Conservation (phyloP, 2,113 vertebrate species). For the Odocoileus hemionus region DNA sequence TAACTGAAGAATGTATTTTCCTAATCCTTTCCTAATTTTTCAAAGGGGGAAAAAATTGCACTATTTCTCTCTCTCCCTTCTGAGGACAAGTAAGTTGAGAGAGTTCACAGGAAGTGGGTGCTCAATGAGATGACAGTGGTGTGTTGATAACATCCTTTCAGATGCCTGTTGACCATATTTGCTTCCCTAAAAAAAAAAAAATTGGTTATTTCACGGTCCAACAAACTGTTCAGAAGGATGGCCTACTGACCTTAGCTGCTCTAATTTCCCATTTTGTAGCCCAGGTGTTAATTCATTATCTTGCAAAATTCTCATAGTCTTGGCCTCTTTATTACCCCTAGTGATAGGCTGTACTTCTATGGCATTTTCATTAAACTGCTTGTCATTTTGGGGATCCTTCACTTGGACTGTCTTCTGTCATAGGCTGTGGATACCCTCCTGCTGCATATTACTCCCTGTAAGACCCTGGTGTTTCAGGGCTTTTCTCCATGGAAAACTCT, state of each 20-base stretch:
- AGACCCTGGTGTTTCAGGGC: rapidly evolving
- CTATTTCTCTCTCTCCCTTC: neutral
- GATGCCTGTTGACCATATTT: neutral
- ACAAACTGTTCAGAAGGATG: neutral
- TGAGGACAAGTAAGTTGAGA: neutral
- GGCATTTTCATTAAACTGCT: neutral
- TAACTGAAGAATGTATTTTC: neutral
- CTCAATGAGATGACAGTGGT: neutral
- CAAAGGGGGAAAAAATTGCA: neutral
- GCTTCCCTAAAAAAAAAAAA: neutral
- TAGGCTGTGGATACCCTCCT: rapidly evolving
- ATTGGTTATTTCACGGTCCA: neutral
- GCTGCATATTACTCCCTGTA: neutral
- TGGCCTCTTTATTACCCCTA: neutral
- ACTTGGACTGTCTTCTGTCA: neutral
- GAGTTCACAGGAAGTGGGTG: neutral
- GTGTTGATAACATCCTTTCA: neutral
- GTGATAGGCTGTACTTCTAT: neutral
- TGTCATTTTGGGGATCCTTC: neutral
- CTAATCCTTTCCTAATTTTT: neutral
- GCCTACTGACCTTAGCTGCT: neutral
- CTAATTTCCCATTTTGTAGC: neutral
- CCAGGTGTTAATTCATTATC: neutral
- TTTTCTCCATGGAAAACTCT: neutral
- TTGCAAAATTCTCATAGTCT: neutral